Base-by-base conservation (phyloP, 2,797 vertebrate genomes). In the Pachyuromys duprasi region DNA sequence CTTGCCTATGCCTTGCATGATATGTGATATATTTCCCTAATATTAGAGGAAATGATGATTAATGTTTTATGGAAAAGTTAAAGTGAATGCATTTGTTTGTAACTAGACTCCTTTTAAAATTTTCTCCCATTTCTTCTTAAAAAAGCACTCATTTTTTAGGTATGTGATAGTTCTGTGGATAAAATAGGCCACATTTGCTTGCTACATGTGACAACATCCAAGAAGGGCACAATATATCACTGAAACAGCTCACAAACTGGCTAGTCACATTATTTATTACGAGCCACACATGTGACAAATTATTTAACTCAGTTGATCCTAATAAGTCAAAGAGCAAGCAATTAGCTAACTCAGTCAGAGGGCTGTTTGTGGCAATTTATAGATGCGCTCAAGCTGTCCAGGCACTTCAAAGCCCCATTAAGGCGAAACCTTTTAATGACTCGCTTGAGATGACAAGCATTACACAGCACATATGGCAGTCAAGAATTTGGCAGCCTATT, bases 311-410 rank as follows among this genome's bases (percentile, higher is more conserved):
- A 98, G 98, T 99, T 99, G 99, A 99, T 99, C 98, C 98, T 98
- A 99, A 99, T 98, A 99, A 99, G 99, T 99, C 99, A 99, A 99
- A 99, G 99, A 99, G 99, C 99, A 99, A 99, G 98, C 99, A 99
- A 99, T 99, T 99, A 99, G 99, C 99, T 98, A 99, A 98, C 99
- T 92, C 98, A 98, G 99, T 99, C 99, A 99, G 99, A 99, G 98
- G 98, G 98, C 99, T 99, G 98, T 98, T 98, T 97, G 98, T 98
- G 98, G 99, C 99, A 98, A 99, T 99, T 99, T 99, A 99, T 99
- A 99, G 98, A 98, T 97, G 97, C 98, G 99, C 99, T 99, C 98
- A 98, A 99, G 98, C 98, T 98, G 98, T 98, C 98, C 98, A 98
- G 98, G 98, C 98, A 98, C 99, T 99, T 99, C 99, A 99, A 99